phyloP scores from a whole-genome alignment of 2,797 vertebrate genomes.

The Rhabdophis nuchalis region DNA sequence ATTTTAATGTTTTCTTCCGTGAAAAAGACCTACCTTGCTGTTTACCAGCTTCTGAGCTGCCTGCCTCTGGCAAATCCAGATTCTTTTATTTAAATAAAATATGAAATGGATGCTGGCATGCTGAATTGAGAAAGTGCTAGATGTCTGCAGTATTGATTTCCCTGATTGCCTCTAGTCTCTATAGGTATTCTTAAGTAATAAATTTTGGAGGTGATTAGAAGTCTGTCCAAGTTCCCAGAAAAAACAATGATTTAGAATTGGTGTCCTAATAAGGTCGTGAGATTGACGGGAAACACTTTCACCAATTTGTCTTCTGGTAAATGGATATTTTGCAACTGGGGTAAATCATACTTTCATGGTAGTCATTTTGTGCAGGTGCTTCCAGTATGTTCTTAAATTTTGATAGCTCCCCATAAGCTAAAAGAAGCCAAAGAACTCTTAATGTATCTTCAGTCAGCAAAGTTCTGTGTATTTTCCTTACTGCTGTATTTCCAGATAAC shows the following conservation, averaged over 20 bases:
- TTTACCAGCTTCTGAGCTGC: background rate
- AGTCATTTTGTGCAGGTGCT: background rate
- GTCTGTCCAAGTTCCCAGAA: background rate
- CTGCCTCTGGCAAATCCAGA: background rate
- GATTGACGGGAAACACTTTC: background rate
- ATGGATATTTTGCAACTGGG: background rate
- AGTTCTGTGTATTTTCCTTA: slow-evolving; percentile 28
- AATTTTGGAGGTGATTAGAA: background rate
- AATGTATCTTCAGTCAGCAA: background rate
- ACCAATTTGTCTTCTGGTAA: background rate
- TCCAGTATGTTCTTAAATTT: background rate
- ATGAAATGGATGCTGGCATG: background rate
- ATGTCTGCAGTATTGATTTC: background rate
- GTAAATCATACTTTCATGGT: background rate
- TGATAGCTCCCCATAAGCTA: background rate
- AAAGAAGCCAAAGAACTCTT: background rate
- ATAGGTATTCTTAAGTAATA: background rate
- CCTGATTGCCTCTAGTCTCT: background rate
- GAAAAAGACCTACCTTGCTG: background rate
- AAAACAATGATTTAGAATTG: background rate
- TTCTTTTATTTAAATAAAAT: background rate
- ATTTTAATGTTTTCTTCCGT: background rate
- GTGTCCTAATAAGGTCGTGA: background rate
- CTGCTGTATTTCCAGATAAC: background rate
- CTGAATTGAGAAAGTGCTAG: background rate